Base-by-base conservation (phyloP, 2,888 invertebrate genomes). In the Eupeodes luniger region DNA sequence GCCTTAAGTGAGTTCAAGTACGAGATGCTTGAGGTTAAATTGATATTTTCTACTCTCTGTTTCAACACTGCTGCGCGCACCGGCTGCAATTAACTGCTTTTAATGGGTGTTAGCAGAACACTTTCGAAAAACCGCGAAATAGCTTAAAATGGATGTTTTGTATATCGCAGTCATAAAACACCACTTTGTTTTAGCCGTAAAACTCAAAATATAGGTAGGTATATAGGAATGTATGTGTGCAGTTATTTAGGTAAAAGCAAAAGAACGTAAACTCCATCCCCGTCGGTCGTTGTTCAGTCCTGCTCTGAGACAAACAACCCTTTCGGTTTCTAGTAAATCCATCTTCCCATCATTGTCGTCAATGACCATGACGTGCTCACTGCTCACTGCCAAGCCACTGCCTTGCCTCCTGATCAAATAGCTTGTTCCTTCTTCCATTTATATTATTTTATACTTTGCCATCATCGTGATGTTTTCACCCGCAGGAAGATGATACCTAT, bases 1-100 rank as follows among this genome's bases (percentile, higher is more conserved):
- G 51, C 61, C 80, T 80, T 80, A 83, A 83, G 87, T 83, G 83
- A 57, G 72, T 87, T 87, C 87, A 87, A 87, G 87, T 80, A 57
- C 55, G 70, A 72, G 59, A 72, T 83, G 72, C 70, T 79, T 86
- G 64, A 83, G 79, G 64, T 79, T 78, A 79, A 59, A 82, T 81
- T 67, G 49, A 81, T 51, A 67, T 78, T 55, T 27, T 57, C 55
- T 57, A 57, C 44, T 67, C 64, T 49, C 34, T 47, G 16, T 36
- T 19, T 47, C 57, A 11, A 53, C 59, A 80, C 72, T 72, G 59
- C 55, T 27, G 40, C 40, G 40, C 40, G 49, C 87, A 72, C 70
- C 70, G 70, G 70, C 70, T 87, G 87, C 53, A 87, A 66, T 83
- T 87, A 83, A 87, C 83, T 87, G 83, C 55, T 66, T 80, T 66